phyloP scores from a whole-genome alignment of 2,888 invertebrate species.

The Galeruca laticollis region DNA sequence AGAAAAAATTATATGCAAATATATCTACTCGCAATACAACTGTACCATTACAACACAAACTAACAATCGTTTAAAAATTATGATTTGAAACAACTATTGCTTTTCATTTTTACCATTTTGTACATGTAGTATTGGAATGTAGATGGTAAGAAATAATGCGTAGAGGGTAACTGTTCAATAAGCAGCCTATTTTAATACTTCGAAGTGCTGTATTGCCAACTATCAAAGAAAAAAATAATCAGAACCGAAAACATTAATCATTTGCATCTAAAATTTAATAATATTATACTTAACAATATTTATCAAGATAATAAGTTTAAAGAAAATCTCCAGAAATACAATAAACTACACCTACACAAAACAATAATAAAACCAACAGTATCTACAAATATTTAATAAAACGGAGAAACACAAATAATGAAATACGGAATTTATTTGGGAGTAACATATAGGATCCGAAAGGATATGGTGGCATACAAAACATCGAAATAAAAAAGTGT shows the following conservation, averaged over 20 bases:
- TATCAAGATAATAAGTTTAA: no score
- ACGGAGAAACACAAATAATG: no score
- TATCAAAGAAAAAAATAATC: not conserved
- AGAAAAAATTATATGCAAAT: no score
- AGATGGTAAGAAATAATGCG: conserved; percentile 41
- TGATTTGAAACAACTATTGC: conserved; percentile 47
- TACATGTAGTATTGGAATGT: conserved; percentile 51
- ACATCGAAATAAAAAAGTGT: not conserved
- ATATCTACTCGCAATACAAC: conserved; percentile 31
- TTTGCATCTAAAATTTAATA: no score
- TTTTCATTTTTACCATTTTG: conserved; percentile 44
- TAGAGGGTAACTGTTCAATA: conserved; percentile 44
- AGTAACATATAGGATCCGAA: no score
- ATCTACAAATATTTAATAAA: no score
- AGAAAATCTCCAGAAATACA: no score
- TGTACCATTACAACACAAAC: conserved; percentile 42
- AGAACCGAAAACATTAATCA: not conserved
- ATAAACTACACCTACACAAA: no score
- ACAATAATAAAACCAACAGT: no score
- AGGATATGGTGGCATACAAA: no score
- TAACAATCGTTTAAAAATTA: conserved; percentile 5
- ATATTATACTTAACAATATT: no score
- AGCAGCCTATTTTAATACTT: conserved; percentile 44
- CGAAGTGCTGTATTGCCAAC: conserved; percentile 16
- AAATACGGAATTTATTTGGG: no score